Conservation (phyloP, 2,888 invertebrate species). For the Tipula confusa region DNA sequence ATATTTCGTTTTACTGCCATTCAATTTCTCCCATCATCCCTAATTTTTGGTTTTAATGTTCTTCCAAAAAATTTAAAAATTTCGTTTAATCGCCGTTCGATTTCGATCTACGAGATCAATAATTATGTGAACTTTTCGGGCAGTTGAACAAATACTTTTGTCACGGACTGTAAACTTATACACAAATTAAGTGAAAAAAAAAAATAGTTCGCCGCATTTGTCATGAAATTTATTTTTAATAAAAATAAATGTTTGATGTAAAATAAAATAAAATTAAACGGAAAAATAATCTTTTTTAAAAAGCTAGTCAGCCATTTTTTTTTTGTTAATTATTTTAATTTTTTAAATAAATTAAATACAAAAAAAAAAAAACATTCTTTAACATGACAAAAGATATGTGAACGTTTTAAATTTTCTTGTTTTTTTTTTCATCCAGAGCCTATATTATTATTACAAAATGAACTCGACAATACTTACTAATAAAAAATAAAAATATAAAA, state of each 20-base stretch:
- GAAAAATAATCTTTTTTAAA: not conserved
- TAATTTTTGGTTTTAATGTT: no score
- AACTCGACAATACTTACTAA: slow-evolving; percentile 15
- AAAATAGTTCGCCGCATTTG: not conserved
- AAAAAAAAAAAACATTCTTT: not conserved
- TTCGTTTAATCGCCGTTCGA: no score
- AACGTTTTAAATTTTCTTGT: not conserved
- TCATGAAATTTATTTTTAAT: not conserved
- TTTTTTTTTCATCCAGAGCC: no score
- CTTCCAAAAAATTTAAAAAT: no score
- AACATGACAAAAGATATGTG: slow-evolving; percentile 9
- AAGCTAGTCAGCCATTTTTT: not conserved
- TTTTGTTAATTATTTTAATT: not conserved
- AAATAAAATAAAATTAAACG: not conserved
- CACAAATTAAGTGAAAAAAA: not conserved
- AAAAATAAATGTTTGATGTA: not conserved
- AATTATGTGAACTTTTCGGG: no score
- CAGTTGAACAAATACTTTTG: no score
- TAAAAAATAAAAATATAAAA: not conserved
- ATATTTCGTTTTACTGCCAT: no score
- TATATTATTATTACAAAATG: not conserved
- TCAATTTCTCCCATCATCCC: no score
- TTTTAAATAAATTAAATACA: no score
- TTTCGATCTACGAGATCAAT: no score
- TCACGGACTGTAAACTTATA: no score